Evolutionary conservation across 2,113 vertebrate genomes (phyloP).

Genomic region (Myanophis thanlyinensis): DNA sequence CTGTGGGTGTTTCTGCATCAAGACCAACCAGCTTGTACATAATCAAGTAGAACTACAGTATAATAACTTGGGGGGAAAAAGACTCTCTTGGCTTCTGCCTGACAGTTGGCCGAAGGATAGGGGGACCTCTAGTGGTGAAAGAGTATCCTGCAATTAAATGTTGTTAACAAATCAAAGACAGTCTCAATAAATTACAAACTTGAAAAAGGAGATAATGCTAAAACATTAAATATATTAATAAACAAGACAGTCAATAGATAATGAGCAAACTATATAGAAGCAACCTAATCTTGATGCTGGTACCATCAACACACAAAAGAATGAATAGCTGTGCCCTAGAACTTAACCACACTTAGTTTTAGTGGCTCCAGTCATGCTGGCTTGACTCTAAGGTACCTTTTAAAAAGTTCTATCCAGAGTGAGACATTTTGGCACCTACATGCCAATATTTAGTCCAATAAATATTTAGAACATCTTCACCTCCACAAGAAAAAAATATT

Average conservation of each 20-base stretch:
- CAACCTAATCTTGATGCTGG: neutral
- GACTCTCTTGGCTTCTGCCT: neutral
- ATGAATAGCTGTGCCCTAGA: neutral
- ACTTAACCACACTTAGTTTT: neutral
- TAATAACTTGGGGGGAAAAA: neutral
- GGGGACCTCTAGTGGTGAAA: neutral
- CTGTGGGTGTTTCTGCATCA: neutral
- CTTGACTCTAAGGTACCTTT: neutral
- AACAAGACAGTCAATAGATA: neutral
- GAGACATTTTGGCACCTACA: neutral
- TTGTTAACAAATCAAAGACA: neutral
- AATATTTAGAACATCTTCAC: neutral
- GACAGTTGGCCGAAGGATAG: neutral
- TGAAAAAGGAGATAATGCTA: neutral
- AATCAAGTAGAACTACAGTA: neutral
- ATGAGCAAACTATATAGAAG: neutral
- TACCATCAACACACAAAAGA: neutral
- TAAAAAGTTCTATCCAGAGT: neutral
- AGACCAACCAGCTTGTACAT: neutral
- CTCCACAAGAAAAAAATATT: neutral
- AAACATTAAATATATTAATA: neutral
- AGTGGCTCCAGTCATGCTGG: neutral
- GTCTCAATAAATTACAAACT: neutral
- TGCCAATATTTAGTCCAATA: neutral
- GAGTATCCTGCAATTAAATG: neutral